Evolutionary conservation across 2,888 invertebrate species (phyloP), one percentile per base, ranked within the genome.

Genomic region (Hymenopus coronatus): DNA sequence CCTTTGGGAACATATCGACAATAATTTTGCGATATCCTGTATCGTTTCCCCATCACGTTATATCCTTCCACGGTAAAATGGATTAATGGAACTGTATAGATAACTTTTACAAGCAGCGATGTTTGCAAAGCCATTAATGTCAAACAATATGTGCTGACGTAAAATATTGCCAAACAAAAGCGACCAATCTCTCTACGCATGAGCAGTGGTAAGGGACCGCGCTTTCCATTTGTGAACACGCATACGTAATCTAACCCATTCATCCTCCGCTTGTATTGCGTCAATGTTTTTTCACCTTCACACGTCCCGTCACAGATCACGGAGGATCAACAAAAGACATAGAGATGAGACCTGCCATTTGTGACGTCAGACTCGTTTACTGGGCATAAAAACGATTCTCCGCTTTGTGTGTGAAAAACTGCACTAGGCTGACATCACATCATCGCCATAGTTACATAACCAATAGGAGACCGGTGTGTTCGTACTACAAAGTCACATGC

Each of bases 221-320:
- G 40, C 12, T 40, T 40, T 40, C 40, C 40, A 83, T 33, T 30
- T 84, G 25, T 25, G 84, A 33, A 27, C 54, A 3, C 46, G 25
- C 28, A 54, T 46, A 85, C 40, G 40, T 40, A 40, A 40, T 40
- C 40, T 54, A 27, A 40, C 15, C n/a, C 85, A 85, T 85, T 85
- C 85, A 85, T 87, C 82, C 40, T 27, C 30, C 25, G 12, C 27
- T 15, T 82, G 81, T 82, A 15, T 82, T 81, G 81, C 87, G 40
- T 54, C 15, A 30, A 1, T 46, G n/a, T 40, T 12, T 40, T 85
- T 85, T 87, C 87, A 87, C 87, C 87, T 87, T 87, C 87, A 87
- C 82, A 87, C 33, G 87, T 82, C 87, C 81, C 87, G 87, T 87
- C 87, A 87, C 87, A 87, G 81, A 82, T 33, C 87, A 87, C 33